Base-by-base conservation (phyloP, 2,888 invertebrate species). In the Ptychoptera contaminata region DNA sequence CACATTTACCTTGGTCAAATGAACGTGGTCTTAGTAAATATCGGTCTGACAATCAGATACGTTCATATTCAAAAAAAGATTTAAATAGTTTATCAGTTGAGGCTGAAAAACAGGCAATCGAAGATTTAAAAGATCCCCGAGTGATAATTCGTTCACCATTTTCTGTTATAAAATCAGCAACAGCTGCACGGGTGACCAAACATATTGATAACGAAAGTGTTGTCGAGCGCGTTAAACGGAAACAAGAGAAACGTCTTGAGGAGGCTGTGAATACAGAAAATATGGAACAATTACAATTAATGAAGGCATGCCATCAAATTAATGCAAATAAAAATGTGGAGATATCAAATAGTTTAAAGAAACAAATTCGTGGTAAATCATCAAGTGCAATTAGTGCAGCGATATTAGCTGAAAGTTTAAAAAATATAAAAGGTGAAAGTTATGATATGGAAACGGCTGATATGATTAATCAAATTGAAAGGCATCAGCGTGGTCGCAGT, bases 1-100 rank as follows among this genome's bases (percentile, higher is more conserved):
- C 85, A 51, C 81, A 83, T 65, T 67, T 85, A 51, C 83, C 83
- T 46, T 79, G 77, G 77, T 72, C 73, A 48, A 77, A 79, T 61
- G 82, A 82, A 60, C 70, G 78, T 55, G 79, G 76, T 32, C 65
- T 81, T 49, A 70, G 73, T 51, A 76, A 77, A 58, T 80, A 79
- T 60, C 75, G 76, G 57, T 71, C 77, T 51, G 73, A 73, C 56
- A 76, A 74, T 53, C 65, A 72, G 42, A 70, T 83, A 48, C 68
- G 71, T 54, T 69, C 75, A 40, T 85, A 84, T 58, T 74, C 78
- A 32, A 70, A 73, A 50, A 73, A 74, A 55, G 82, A 84, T 58
- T 67, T 84, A 42, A 63, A 73, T 23, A 72, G 72, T 55, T 69
- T 81, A 58, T 77, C 82, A 38, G 70, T 73, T 51, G 73, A 77